A percentile compares a stretch with the other conserved stretches of the same genome.
These are phyloP conservation scores for Bufo bufo DNA, from an alignment of 2,113 vertebrate species.

Conservation along the genomic window DNA sequence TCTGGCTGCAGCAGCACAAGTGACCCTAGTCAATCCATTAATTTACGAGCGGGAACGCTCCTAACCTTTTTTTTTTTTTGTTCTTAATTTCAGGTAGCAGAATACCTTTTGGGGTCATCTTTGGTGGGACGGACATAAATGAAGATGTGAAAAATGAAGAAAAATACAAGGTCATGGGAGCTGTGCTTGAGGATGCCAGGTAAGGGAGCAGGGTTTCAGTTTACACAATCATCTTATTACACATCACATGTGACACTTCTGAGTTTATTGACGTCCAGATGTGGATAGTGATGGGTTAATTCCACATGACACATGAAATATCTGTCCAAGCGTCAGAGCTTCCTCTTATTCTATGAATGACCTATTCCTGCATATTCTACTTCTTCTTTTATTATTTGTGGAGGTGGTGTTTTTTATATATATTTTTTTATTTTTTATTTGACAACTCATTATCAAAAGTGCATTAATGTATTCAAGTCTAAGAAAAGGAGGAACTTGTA, in stretches of 20 bases:
- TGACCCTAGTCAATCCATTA: too few relatives aligned
- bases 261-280: neutral
- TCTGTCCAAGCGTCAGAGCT: neutral
- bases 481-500: too few relatives aligned
- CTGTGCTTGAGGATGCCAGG: slow-evolving; percentile 88
- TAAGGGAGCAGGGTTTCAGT: slow-evolving; percentile 57
- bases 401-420: neutral
- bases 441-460: neutral
- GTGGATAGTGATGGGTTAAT: neutral
- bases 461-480: too few relatives aligned
- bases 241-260: neutral
- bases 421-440: neutral
- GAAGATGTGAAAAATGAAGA: slow-evolving; percentile 85
- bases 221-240: neutral
- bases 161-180: slow-evolving; percentile 83
- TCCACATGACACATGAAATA: slow-evolving; percentile 4
- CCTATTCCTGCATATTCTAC: neutral
- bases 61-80: neutral
- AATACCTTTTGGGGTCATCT: slow-evolving; percentile 89
- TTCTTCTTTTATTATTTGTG: slow-evolving; percentile 30
- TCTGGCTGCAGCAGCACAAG: too few relatives aligned
- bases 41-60: too few relatives aligned
- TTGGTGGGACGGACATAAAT: slow-evolving; percentile 95
- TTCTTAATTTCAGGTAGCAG: slow-evolving; percentile 72
- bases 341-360: slow-evolving; percentile 1